These are phyloP conservation scores for Forbesichthys agassizii DNA, from an alignment of 2,113 vertebrate genomes.

Conservation along the genomic window DNA sequence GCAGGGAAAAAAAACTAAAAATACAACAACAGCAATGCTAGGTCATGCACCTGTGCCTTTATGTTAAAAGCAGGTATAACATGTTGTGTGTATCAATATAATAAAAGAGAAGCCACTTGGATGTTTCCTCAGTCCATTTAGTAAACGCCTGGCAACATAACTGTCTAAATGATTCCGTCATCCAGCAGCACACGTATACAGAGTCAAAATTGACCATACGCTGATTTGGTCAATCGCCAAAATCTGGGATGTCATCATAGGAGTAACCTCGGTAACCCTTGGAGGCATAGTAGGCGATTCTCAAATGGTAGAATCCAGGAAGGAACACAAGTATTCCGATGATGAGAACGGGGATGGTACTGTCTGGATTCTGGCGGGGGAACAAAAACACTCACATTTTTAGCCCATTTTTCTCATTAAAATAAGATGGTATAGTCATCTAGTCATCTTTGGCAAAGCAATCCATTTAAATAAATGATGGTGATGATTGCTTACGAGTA, in stretches of 20 bases:
- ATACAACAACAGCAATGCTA: not conserved
- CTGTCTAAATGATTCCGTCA: not conserved
- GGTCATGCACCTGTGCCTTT: not conserved
- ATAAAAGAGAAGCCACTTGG: not conserved
- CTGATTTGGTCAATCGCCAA: conserved; percentile 82
- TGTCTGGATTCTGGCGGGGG: conserved; percentile 81
- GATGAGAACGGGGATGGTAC: conserved; percentile 89
- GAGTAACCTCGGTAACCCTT: conserved; percentile 95
- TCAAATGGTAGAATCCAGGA: conserved; percentile 94
- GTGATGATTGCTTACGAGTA: too few species aligned
- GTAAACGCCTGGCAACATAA: conserved; percentile 36
- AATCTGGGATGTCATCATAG: conserved; percentile 96
- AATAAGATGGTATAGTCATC: too few species aligned
- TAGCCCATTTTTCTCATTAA: not conserved
- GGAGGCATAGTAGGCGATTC: conserved; percentile 93
- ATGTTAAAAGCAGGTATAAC: not conserved
- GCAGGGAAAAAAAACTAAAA: not conserved
- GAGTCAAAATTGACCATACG: not conserved
- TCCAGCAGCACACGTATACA: not conserved
- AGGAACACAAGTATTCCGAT: conserved; percentile 94
- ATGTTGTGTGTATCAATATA: not conserved
- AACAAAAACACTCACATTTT: not conserved
- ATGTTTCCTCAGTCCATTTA: conserved; percentile 15
- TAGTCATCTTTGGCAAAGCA: too few species aligned
- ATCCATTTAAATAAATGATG: too few species aligned